Percentiles rank a stretch among this genome's conserved stretches.
Evolutionary conservation across 2,888 invertebrate species (phyloP).

Genomic region (Cistogaster globosa): DNA sequence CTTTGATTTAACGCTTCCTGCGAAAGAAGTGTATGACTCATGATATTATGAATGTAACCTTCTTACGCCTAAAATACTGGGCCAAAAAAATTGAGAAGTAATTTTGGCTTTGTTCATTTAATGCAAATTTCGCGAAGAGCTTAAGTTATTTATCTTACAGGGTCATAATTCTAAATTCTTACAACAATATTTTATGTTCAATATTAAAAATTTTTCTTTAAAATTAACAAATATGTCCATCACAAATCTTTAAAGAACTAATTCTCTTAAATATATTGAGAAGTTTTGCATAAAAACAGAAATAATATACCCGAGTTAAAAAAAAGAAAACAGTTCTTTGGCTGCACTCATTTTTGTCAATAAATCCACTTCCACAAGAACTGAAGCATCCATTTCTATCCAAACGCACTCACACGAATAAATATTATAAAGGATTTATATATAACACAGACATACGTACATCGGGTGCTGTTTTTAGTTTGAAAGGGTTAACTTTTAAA

Average conservation of each 20-base stretch:
- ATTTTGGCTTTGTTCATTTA: too few relatives aligned
- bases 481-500: too few relatives aligned
- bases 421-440: slow-evolving; percentile 14
- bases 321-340: slow-evolving; percentile 45
- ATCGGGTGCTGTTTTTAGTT: background rate
- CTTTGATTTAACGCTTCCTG: too few relatives aligned
- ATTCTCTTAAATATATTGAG: background rate
- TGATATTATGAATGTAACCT: too few relatives aligned
- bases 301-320: background rate
- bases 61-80: too few relatives aligned
- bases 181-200: too few relatives aligned
- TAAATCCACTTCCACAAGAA: slow-evolving; percentile 60
- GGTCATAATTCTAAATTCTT: too few relatives aligned
- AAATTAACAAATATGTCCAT: background rate
- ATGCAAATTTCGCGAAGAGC: too few relatives aligned
- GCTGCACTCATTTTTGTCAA: slow-evolving; percentile 60
- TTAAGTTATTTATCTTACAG: too few relatives aligned
- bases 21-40: too few relatives aligned
- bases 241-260: background rate
- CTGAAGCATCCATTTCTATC: background rate
- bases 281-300: background rate
- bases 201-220: too few relatives aligned
- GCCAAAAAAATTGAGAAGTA: too few relatives aligned
- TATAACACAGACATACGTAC: slow-evolving; percentile 17
- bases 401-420: slow-evolving; percentile 7